phyloP scores from a whole-genome alignment of 2,797 vertebrate species.

The Rhinella marina region DNA sequence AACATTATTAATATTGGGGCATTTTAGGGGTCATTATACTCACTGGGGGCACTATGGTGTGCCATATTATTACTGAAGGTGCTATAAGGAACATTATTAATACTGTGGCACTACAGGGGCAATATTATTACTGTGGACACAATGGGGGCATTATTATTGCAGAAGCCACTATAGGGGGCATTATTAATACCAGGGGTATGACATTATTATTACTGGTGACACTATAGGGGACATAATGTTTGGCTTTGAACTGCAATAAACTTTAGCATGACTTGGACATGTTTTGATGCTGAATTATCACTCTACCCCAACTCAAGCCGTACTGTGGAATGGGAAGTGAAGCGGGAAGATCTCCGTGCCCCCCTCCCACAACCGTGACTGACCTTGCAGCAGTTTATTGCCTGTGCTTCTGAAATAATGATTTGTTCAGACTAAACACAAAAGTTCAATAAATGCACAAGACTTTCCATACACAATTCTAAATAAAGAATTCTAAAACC shows the following conservation, averaged over 20 bases:
- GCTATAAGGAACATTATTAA: no score
- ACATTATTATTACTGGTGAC: no score
- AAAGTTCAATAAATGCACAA: neutral
- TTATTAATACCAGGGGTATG: no score
- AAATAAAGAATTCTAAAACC: slow-evolving; percentile 6
- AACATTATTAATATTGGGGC: no score
- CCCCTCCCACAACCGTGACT: neutral
- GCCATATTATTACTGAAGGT: no score
- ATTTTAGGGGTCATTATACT: no score
- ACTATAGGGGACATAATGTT: neutral
- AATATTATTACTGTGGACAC: no score
- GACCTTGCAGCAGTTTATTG: neutral
- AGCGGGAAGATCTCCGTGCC: neutral
- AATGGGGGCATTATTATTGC: no score
- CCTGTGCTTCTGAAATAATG: neutral
- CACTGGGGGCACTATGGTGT: no score
- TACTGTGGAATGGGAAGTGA: neutral
- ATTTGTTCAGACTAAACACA: slow-evolving; percentile 12
- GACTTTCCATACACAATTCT: neutral
- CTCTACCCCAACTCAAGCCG: neutral
- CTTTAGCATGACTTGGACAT: neutral
- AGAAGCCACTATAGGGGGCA: no score
- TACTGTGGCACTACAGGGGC: no score
- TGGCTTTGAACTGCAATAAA: no score
- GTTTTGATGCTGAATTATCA: neutral